These are phyloP conservation scores for Actenoides lindsayi DNA, from an alignment of 2,113 vertebrate genomes.

Conservation along the genomic window DNA sequence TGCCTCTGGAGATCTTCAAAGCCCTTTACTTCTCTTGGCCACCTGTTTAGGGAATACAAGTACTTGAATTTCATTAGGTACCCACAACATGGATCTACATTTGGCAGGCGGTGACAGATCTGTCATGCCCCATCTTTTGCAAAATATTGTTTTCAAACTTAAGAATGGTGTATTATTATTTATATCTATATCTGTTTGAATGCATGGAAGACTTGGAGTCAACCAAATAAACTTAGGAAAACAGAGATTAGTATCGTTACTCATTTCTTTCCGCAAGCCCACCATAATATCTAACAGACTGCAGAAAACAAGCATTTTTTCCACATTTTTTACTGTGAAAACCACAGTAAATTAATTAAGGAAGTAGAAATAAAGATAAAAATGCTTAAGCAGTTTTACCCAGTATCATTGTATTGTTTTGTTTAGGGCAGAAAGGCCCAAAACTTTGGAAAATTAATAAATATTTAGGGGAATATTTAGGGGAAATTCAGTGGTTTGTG, in stretches of 20 bases:
- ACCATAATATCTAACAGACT: neutral
- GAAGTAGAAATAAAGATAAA: neutral
- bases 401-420: neutral
- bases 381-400: neutral
- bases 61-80: neutral
- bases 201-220: neutral
- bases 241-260: neutral
- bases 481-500: neutral
- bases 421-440: neutral
- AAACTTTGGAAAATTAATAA: neutral
- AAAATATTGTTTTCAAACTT: neutral
- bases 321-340: neutral
- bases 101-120: neutral
- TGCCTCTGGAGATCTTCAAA: neutral
- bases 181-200: neutral
- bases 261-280: neutral
- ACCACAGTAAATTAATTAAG: neutral
- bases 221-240: neutral
- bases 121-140: neutral
- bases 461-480: neutral
- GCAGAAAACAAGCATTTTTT: neutral
- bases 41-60: neutral
- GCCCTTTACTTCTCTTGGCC: neutral
- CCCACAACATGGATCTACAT: neutral
- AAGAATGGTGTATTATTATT: neutral